Evolutionary conservation across 2,888 invertebrate species (phyloP).

Genomic region (Xylophagus ater): DNA sequence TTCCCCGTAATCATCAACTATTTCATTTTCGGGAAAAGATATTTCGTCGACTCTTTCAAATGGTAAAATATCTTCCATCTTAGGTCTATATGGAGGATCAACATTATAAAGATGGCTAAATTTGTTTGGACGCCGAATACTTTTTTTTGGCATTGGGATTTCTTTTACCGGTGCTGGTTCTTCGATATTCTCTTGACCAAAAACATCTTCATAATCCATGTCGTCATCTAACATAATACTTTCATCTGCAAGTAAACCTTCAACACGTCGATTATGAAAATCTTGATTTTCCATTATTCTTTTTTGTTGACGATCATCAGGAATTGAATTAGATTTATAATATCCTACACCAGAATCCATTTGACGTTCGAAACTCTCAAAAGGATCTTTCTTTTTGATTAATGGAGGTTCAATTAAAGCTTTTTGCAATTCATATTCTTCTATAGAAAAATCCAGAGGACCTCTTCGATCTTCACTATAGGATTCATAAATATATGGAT

Average conservation of each 20-base stretch:
- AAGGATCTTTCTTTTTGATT: constrained; percentile 1
- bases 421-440: not conserved
- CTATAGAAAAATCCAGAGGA: constrained; percentile 7
- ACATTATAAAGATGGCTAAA: constrained; percentile 1
- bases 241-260: constrained; percentile 3
- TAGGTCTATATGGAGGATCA: not conserved
- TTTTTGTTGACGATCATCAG: too few species aligned
- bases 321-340: not conserved
- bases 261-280: constrained; percentile 8
- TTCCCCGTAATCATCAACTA: too few species aligned
- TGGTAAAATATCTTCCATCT: constrained; percentile 6
- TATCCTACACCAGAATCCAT: constrained; percentile 9
- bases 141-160: not conserved
- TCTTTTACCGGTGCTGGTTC: constrained; percentile 3
- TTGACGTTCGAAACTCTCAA: constrained; percentile 10
- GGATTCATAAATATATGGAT: constrained; percentile 10
- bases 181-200: not conserved
- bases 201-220: constrained; percentile 1
- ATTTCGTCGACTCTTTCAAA: not conserved
- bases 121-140: not conserved
- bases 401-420: constrained; percentile 2
- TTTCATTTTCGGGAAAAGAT: constrained; percentile 2
- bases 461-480: not conserved
- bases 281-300: constrained; percentile 7
- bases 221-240: constrained; percentile 7